phyloP scores from a whole-genome alignment of 2,888 invertebrate genomes.

The Salticus scenicus region DNA sequence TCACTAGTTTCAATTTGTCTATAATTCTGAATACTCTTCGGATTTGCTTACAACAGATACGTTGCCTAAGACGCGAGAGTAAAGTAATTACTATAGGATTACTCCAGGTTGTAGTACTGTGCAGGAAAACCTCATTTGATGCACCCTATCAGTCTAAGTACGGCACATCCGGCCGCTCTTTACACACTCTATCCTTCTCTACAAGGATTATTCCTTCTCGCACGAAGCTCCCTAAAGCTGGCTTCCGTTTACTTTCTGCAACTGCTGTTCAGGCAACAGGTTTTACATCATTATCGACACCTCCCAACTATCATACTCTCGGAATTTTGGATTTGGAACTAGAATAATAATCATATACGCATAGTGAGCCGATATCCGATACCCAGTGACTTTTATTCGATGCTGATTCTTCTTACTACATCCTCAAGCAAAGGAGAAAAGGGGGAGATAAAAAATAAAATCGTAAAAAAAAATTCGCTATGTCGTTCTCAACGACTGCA shows the following conservation, averaged over 20 bases:
- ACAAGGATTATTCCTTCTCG: constrained; percentile 54
- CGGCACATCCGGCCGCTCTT: constrained; percentile 4
- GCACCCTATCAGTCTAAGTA: constrained; percentile 39
- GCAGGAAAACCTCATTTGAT: constrained; percentile 49
- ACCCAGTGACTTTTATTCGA: constrained; percentile 54
- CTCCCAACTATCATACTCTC: constrained; percentile 23
- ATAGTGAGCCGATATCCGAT: constrained; percentile 66
- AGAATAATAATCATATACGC: constrained; percentile 64
- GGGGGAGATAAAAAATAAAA: constrained; percentile 16
- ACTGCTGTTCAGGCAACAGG: constrained; percentile 53
- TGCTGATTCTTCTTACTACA: constrained; percentile 43
- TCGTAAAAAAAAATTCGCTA: constrained; percentile 2
- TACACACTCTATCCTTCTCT: constrained; percentile 33
- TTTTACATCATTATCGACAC: constrained; percentile 69
- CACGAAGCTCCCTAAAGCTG: constrained; percentile 13
- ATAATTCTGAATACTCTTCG: constrained; percentile 54
- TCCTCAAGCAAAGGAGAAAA: constrained; percentile 34
- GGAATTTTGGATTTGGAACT: constrained; percentile 58
- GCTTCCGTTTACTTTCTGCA: constrained; percentile 21
- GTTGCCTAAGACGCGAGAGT: constrained; percentile 31
- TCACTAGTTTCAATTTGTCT: constrained; percentile 44
- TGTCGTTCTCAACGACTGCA: constrained; percentile 41
- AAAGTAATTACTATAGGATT: constrained; percentile 67
- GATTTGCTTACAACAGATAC: constrained; percentile 43
- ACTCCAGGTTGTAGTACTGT: constrained; percentile 22